These are phyloP conservation scores for Perca schrenkii DNA, from an alignment of 2,113 vertebrate species.

Conservation along the genomic window DNA sequence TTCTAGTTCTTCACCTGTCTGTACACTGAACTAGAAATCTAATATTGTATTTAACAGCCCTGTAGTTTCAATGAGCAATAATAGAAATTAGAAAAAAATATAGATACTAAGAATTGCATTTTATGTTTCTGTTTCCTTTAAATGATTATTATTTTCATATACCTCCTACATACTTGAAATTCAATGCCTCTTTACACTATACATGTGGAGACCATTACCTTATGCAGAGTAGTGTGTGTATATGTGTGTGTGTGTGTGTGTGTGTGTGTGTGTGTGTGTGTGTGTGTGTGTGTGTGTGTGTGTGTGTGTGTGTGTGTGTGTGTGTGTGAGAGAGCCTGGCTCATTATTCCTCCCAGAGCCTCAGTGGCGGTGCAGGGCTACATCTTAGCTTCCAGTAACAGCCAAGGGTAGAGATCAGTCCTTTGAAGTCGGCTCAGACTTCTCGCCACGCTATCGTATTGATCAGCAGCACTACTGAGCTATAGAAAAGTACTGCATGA, in stretches of 20 bases:
- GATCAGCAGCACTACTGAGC: conserved; percentile 57
- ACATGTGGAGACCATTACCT: conserved; percentile 21
- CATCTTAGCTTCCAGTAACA: conserved; percentile 54
- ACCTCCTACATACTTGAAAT: not conserved
- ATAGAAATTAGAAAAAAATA: not conserved
- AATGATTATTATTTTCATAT: not conserved
- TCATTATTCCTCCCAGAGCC: conserved; percentile 51
- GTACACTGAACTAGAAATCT: not conserved
- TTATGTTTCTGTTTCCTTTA: not conserved
- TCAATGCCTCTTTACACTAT: not conserved
- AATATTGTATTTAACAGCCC: not conserved
- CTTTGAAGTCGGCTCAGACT: conserved; percentile 75
- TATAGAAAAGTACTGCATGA: conserved; percentile 32
- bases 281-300: conserved; percentile 19
- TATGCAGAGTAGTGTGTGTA: not conserved
- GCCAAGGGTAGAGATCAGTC: conserved; percentile 53
- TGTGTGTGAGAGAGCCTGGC: no score
- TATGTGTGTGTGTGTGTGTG: conserved; percentile 7
- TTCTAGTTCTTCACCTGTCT: not conserved
- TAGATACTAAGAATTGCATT: not conserved
- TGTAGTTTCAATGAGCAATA: conserved; percentile 2
- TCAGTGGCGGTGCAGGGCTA: conserved; percentile 35
- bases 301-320: no score
- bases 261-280: conserved; percentile 8
- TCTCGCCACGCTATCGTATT: conserved; percentile 55